A percentile compares a stretch with the other conserved stretches of the same genome.
These are phyloP conservation scores for Zaprionus gabonicus DNA, from an alignment of 1,140 invertebrate genomes.

Conservation along the genomic window DNA sequence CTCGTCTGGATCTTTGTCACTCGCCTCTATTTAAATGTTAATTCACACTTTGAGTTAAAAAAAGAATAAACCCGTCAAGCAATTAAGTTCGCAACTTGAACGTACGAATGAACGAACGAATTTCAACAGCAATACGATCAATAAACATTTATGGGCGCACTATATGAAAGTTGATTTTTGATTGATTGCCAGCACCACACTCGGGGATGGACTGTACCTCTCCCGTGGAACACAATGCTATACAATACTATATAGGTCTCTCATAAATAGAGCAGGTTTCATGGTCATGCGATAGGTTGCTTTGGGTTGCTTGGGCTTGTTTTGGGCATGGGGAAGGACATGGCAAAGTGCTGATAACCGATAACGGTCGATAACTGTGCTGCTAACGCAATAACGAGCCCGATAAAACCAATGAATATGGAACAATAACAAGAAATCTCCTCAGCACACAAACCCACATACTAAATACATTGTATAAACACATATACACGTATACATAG, in stretches of 20 bases:
- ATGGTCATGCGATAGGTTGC: slow-evolving; percentile 12
- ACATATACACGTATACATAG: not conserved
- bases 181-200: slow-evolving; percentile 35
- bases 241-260: slow-evolving; percentile 1
- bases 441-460: slow-evolving; percentile 12
- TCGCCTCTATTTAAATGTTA: slow-evolving; percentile 32
- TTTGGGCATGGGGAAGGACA: slow-evolving; percentile 31
- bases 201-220: slow-evolving; percentile 6
- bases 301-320: not conserved
- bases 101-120: not conserved
- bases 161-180: slow-evolving; percentile 44
- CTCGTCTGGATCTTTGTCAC: slow-evolving; percentile 7
- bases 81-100: slow-evolving; percentile 29
- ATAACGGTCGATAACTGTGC: slow-evolving; percentile 43
- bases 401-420: slow-evolving; percentile 37
- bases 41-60: slow-evolving; percentile 27
- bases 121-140: slow-evolving; percentile 34
- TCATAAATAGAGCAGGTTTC: slow-evolving; percentile 16
- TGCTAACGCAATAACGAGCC: slow-evolving; percentile 10
- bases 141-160: slow-evolving; percentile 42
- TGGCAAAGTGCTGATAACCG: slow-evolving; percentile 45
- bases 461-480: not conserved
- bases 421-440: slow-evolving; percentile 33
- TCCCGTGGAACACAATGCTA: too few species aligned
- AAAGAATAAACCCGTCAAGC: slow-evolving; percentile 8